A percentile compares a stretch with the other conserved stretches of the same genome.
phyloP scores from a whole-genome alignment of 2,888 invertebrate species.

The Selenia dentaria region DNA sequence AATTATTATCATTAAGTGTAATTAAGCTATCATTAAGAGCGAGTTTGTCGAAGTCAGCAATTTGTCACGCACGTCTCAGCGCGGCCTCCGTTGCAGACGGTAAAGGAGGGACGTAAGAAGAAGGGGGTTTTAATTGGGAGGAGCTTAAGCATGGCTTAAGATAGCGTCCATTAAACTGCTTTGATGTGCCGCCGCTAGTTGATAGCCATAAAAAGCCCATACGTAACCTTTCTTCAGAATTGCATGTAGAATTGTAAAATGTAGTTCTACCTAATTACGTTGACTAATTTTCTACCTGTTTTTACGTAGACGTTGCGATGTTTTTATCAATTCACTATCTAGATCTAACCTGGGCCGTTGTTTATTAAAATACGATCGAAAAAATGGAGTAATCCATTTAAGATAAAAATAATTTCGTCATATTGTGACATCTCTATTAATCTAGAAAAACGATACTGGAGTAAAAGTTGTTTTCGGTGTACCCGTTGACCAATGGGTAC shows the following conservation, averaged over 20 bases:
- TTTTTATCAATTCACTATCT: too few species aligned
- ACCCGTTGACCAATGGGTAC: too few species aligned
- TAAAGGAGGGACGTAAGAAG: neutral
- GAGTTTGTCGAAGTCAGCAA: slow-evolving; percentile 51
- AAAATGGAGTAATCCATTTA: too few species aligned
- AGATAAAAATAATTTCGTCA: too few species aligned
- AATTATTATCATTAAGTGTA: slow-evolving; percentile 52
- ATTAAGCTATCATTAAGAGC: slow-evolving; percentile 63
- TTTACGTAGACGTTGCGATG: too few species aligned
- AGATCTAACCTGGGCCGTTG: too few species aligned
- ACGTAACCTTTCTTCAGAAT: slow-evolving; percentile 20
- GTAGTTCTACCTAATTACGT: too few species aligned
- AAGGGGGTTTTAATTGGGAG: slow-evolving; percentile 41
- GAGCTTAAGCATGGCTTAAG: slow-evolving; percentile 36
- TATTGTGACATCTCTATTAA: too few species aligned
- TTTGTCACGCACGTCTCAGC: slow-evolving; percentile 58
- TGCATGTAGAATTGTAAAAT: slow-evolving; percentile 26
- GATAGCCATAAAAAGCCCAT: slow-evolving; percentile 23
- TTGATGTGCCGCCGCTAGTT: slow-evolving; percentile 36
- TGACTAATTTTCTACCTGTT: too few species aligned
- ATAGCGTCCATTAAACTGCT: slow-evolving; percentile 38
- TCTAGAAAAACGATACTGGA: too few species aligned
- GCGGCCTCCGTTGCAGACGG: slow-evolving; percentile 32
- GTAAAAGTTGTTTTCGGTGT: too few species aligned
- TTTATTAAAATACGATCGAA: too few species aligned